phyloP scores from a whole-genome alignment of 2,113 vertebrate species.

The Hippocampus guttulatus region DNA sequence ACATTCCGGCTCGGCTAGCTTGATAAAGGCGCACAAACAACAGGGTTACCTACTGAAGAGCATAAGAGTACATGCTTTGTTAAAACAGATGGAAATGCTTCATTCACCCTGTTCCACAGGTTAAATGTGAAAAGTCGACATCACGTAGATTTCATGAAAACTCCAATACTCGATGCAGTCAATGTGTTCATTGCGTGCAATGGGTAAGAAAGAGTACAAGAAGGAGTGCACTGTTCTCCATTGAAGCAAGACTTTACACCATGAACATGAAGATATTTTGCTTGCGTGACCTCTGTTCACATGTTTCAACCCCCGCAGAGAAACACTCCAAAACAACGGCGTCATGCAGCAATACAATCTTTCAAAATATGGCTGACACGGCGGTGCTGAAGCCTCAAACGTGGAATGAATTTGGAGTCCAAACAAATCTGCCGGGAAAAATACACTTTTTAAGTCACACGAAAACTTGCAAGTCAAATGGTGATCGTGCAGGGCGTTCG shows the following conservation, averaged over 20 bases:
- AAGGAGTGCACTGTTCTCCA: not conserved
- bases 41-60: slow-evolving; percentile 10
- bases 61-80: slow-evolving; percentile 7
- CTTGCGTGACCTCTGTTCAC: not conserved
- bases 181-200: not conserved
- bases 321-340: not conserved
- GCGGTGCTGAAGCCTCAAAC: not conserved
- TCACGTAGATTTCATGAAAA: not conserved
- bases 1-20: slow-evolving; percentile 31
- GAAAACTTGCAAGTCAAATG: not conserved
- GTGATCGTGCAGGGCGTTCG: not conserved
- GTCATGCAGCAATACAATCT: slow-evolving; percentile 4
- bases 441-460: not conserved
- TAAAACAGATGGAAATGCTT: not conserved
- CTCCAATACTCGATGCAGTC: not conserved
- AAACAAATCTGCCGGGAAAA: not conserved
- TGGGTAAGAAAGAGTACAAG: not conserved
- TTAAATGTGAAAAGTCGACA: not conserved
- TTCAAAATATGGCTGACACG: not conserved
- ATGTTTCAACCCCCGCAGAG: not conserved
- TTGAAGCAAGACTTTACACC: not conserved
- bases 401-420: not conserved
- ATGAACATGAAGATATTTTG: not conserved
- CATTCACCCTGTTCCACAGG: not conserved
- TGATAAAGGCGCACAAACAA: slow-evolving; percentile 27